Conservation (phyloP, 2,797 vertebrate genomes). For the Pipistrellus nathusii region DNA sequence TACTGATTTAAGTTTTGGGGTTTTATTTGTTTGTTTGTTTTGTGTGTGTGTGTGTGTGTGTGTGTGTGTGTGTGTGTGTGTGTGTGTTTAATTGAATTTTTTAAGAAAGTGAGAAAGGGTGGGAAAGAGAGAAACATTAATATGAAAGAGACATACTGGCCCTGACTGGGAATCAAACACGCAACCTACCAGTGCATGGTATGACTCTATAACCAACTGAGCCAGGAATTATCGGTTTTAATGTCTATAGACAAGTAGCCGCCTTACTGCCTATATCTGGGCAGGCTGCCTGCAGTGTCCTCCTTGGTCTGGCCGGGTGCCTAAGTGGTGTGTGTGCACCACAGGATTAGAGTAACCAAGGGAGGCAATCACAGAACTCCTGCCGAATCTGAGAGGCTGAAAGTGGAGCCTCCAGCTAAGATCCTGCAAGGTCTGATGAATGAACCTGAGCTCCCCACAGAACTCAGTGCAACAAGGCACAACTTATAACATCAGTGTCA, state of each 20-base stretch:
- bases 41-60: too few relatives aligned
- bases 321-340: rapidly evolving
- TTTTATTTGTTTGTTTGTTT: too few relatives aligned
- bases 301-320: too few relatives aligned
- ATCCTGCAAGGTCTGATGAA: not conserved
- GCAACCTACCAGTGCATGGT: not conserved
- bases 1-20: not conserved
- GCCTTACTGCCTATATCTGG: rapidly evolving
- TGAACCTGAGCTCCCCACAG: rapidly evolving
- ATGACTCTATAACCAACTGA: not conserved
- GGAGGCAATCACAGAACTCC: not conserved
- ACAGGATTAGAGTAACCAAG: too few relatives aligned
- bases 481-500: rapidly evolving
- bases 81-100: not conserved
- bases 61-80: too few relatives aligned
- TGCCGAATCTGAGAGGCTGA: not conserved
- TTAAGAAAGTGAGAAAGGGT: not conserved
- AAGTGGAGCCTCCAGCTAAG: not conserved
- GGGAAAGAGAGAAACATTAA: not conserved
- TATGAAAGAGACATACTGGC: not conserved
- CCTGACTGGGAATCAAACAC: not conserved
- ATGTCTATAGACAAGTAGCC: not conserved
- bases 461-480: too few relatives aligned
- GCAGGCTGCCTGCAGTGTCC: not conserved
- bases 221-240: not conserved